These are phyloP conservation scores for Diabrotica virgifera DNA, from an alignment of 1,140 invertebrate species.

Conservation along the genomic window DNA sequence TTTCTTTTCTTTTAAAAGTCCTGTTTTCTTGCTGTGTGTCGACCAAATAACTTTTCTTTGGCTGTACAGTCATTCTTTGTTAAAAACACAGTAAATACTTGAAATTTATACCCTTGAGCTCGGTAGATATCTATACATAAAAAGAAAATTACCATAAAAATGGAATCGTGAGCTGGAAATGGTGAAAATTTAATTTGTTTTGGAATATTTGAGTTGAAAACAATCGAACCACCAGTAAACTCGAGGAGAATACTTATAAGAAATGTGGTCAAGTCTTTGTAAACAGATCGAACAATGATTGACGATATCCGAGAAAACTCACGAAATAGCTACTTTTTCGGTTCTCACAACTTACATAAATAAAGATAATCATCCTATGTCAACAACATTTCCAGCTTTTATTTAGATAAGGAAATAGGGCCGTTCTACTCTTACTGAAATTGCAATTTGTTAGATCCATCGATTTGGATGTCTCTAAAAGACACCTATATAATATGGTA, in stretches of 20 bases:
- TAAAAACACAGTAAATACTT: neutral
- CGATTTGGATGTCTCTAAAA: too few relatives aligned
- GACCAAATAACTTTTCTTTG: too few relatives aligned
- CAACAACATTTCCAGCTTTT: constrained; percentile 23
- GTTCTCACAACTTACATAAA: constrained; percentile 31
- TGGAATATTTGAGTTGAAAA: constrained; percentile 13
- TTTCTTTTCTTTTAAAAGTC: too few relatives aligned
- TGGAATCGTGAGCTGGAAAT: neutral
- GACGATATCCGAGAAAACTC: constrained; percentile 24
- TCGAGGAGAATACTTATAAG: constrained; percentile 1
- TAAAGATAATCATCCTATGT: constrained; percentile 33
- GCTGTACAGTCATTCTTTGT: neutral
- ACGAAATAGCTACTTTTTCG: constrained; percentile 14
- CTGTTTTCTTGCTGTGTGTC: too few relatives aligned
- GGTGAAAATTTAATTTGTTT: constrained; percentile 19
- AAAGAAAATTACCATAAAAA: constrained; percentile 19
- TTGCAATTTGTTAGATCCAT: neutral
- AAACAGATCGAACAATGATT: constrained; percentile 33
- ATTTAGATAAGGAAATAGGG: constrained; percentile 18
- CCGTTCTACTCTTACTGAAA: neutral
- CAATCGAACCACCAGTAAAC: constrained; percentile 11
- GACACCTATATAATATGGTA: too few relatives aligned
- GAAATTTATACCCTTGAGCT: constrained; percentile 1
- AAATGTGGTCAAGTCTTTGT: constrained; percentile 30
- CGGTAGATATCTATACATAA: constrained; percentile 5